A percentile compares a stretch with the other conserved stretches of the same genome.
These are phyloP conservation scores for Hermaeophaga mercurialis DNA, from an alignment of 2,888 invertebrate species.

Conservation along the genomic window DNA sequence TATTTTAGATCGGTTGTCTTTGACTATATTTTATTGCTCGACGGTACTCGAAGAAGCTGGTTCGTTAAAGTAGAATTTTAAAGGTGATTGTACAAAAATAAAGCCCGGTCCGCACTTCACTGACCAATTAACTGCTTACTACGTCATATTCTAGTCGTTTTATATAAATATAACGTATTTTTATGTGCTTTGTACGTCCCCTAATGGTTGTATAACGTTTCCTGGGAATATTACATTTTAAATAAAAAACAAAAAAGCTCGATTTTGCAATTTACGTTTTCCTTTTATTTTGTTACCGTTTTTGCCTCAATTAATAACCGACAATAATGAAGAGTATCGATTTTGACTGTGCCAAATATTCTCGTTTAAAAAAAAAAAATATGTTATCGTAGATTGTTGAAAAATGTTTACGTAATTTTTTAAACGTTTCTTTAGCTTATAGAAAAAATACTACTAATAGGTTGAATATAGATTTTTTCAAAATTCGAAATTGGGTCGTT, in stretches of 20 bases:
- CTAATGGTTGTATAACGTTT: constrained; percentile 44
- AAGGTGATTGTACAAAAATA: constrained; percentile 8
- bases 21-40: not conserved
- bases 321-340: constrained; percentile 23
- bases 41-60: not conserved
- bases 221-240: constrained; percentile 30
- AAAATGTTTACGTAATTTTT: too few relatives aligned
- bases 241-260: constrained; percentile 11
- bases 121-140: constrained; percentile 55
- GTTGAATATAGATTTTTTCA: too few relatives aligned
- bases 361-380: constrained; percentile 6
- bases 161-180: constrained; percentile 58
- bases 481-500: too few relatives aligned
- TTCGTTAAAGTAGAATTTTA: not conserved
- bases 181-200: constrained; percentile 58
- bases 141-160: constrained; percentile 57
- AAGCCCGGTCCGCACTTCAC: constrained; percentile 50
- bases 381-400: constrained; percentile 4
- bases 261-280: constrained; percentile 24
- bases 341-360: constrained; percentile 22
- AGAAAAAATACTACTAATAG: too few relatives aligned
- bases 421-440: too few relatives aligned
- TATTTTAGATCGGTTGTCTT: too few relatives aligned
- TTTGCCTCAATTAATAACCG: constrained; percentile 22
- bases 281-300: constrained; percentile 3